These are phyloP conservation scores for Ennomos erosarius DNA, from an alignment of 2,888 invertebrate genomes.

Conservation along the genomic window DNA sequence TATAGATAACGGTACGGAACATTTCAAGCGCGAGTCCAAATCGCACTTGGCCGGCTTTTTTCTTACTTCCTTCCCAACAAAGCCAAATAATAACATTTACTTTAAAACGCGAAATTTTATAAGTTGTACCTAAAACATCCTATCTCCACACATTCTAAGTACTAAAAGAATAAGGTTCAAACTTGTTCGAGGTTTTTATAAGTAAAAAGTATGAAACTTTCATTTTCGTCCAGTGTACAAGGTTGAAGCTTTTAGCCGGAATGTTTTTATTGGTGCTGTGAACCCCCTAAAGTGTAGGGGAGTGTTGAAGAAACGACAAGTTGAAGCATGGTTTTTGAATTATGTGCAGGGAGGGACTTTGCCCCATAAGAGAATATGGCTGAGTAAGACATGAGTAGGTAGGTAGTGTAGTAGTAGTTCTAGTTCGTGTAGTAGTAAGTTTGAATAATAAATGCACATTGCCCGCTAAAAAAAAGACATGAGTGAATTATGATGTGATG, in stretches of 20 bases:
- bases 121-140: slow-evolving; percentile 9
- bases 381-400: no score
- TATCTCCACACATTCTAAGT: slow-evolving; percentile 5
- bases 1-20: no score
- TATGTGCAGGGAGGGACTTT: slow-evolving; percentile 12
- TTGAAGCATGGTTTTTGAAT: slow-evolving; percentile 32
- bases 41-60: no score
- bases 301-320: slow-evolving; percentile 26
- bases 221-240: slow-evolving; percentile 28
- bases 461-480: no score
- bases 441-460: no score
- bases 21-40: no score
- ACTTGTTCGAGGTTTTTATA: slow-evolving; percentile 5
- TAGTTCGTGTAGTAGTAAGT: no score
- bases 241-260: slow-evolving; percentile 41
- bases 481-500: no score
- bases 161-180: slow-evolving; percentile 11
- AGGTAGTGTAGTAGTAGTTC: no score
- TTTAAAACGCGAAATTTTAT: slow-evolving; percentile 25
- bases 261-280: slow-evolving; percentile 41
- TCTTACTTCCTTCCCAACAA: slow-evolving; percentile 14
- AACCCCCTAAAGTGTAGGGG: slow-evolving; percentile 29
- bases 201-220: slow-evolving; percentile 15
- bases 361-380: no score
- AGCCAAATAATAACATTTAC: slow-evolving; percentile 29